A percentile compares a stretch with the other conserved stretches of the same genome.
phyloP scores from a whole-genome alignment of 2,797 vertebrate genomes.

The Atherinosoma microstoma region DNA sequence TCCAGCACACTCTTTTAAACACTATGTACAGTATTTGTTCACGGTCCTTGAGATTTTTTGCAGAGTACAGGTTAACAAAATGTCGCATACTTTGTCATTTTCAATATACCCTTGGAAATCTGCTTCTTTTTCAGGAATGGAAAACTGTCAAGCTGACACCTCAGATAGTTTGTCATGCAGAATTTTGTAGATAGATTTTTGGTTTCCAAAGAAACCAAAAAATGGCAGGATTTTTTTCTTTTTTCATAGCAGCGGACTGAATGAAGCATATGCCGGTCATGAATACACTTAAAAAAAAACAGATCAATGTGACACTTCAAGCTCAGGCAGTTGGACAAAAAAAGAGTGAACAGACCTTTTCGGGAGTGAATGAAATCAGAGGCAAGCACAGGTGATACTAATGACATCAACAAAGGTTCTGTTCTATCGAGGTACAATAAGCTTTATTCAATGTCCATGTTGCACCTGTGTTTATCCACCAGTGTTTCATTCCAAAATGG shows the following conservation, averaged over 20 bases:
- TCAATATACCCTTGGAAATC: not conserved
- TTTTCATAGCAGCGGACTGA: not conserved
- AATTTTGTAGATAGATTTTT: not conserved
- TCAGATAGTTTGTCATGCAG: not conserved
- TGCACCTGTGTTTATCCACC: not conserved
- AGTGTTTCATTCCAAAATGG: not conserved
- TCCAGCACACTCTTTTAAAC: not conserved
- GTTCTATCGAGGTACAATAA: no score
- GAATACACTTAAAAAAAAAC: no score
- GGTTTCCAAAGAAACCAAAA: not conserved
- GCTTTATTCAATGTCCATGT: not conserved
- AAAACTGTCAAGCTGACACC: no score
- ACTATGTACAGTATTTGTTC: not conserved
- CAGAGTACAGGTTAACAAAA: not conserved
- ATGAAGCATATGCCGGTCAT: not conserved
- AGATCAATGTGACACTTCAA: not conserved
- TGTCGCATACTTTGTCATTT: not conserved
- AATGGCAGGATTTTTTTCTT: not conserved
- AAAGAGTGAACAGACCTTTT: no score
- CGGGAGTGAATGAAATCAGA: not conserved
- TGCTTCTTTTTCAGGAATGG: not conserved
- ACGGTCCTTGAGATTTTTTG: not conserved
- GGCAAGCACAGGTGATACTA: not conserved
- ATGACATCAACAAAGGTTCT: not conserved
- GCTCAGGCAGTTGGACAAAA: no score